A percentile compares a stretch with the other conserved stretches of the same genome.
These are phyloP conservation scores for Megalonaias nervosa DNA, from an alignment of 1,140 invertebrate genomes.

Conservation along the genomic window DNA sequence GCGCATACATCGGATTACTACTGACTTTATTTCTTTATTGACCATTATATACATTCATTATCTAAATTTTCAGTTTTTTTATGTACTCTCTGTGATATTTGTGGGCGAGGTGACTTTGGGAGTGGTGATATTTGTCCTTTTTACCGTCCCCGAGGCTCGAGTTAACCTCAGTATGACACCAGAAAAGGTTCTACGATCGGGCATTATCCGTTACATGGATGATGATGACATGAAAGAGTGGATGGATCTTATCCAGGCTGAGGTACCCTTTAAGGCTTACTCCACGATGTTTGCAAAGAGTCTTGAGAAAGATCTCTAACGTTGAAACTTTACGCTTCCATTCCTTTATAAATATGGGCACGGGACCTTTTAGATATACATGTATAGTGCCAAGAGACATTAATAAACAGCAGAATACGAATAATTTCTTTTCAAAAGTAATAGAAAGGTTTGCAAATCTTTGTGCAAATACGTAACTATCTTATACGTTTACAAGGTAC, in stretches of 20 bases:
- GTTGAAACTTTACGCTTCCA: no score
- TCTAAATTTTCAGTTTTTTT: conserved; percentile 82
- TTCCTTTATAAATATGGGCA: no score
- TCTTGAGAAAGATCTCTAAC: no score
- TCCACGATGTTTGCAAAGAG: no score
- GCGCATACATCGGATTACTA: not conserved
- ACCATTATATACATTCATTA: not conserved
- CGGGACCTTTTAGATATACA: no score
- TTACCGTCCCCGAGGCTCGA: conserved; percentile 36
- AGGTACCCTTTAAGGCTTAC: conserved; percentile 74
- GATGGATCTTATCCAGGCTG: conserved; percentile 93
- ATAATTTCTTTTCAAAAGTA: no score
- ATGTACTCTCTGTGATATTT: conserved; percentile 89
- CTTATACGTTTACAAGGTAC: no score
- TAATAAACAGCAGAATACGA: no score
- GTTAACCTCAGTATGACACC: conserved; percentile 76
- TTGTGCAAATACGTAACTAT: no score
- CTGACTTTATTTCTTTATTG: not conserved
- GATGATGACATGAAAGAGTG: conserved; percentile 92
- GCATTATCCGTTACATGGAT: conserved; percentile 88
- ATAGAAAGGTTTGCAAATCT: no score
- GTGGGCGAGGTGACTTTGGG: conserved; percentile 68
- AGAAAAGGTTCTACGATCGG: conserved; percentile 86
- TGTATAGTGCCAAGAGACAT: no score
- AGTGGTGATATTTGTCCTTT: conserved; percentile 81